Base-by-base conservation (phyloP, 1,140 invertebrate species). In the Meloidogyne exigua region DNA sequence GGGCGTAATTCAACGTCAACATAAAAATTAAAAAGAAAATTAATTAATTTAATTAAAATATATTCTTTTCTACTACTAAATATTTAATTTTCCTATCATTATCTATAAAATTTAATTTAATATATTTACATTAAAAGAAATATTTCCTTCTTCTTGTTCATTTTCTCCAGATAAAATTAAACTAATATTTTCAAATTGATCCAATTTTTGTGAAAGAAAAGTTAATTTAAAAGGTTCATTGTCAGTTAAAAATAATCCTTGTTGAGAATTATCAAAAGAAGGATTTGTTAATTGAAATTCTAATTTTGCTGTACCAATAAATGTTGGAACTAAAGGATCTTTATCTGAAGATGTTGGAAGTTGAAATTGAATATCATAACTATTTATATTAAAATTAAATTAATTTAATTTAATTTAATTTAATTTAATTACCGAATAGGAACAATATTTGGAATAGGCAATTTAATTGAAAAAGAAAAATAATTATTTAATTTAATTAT, bases 291-390 rank as follows among this genome's bases (percentile, higher is more conserved):
- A 28, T 73, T 83, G 80, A 66, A 81, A 81, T 21, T 81, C 80
- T 18, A 81, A 15, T 65, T 66, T 63, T 7, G 82, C 39, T 28
- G 80, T 64, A 15, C 82, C 80, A 68, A 83, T 82, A 72, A 81
- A 81, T 21, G 80, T 81, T 21, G 80, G 80, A 49, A 81, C 64
- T 23, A 81, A 66, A 23, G 82, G 82, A 36, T 81, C 80, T 26
- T 42, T 70, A 10, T 69, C 78, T 18, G 80, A 81, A 21, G 81
- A 39, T 13, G 80, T 83, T 63, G 80, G 80, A 21, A 83, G 36
- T 49, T 83, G 80, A 44, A 81, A 26, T 70, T 81, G 80, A 57
- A 81, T 36, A 64, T 81, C 80, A 64, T 81, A 81, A 28, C 80
- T 83, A 32, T 32, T 32, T 32, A 32, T 3, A 32, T 32, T 32